These are phyloP conservation scores for Cyrtonyx montezumae DNA, from an alignment of 2,113 vertebrate genomes.

Conservation along the genomic window DNA sequence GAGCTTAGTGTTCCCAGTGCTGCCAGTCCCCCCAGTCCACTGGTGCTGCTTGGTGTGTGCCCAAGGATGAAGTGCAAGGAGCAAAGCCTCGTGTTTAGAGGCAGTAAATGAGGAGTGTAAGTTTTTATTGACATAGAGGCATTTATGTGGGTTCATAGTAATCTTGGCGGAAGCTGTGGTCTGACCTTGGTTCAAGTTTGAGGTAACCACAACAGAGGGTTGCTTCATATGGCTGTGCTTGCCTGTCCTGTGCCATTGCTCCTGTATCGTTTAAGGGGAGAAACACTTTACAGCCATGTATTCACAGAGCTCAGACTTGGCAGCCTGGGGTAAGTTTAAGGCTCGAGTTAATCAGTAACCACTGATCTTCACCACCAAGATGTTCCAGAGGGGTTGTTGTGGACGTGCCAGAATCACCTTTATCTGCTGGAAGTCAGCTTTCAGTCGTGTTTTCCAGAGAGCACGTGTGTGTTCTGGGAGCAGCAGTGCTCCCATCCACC, in stretches of 20 bases:
- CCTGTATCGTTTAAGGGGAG: not conserved
- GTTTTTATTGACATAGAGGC: slow-evolving; percentile 28
- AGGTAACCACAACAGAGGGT: slow-evolving; percentile 11
- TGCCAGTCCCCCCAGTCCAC: not conserved
- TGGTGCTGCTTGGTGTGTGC: not conserved
- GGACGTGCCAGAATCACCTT: rapidly evolving
- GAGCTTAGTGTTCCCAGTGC: rapidly evolving
- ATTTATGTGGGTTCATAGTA: slow-evolving; percentile 34
- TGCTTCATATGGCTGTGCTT: not conserved
- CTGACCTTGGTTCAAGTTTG: slow-evolving; percentile 19
- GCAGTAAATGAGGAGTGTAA: not conserved
- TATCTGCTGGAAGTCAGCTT: not conserved
- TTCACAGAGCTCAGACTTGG: not conserved
- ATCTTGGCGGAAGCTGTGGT: not conserved
- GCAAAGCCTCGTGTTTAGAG: not conserved
- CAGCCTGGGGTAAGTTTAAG: not conserved
- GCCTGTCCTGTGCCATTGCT: not conserved
- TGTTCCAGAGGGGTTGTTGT: not conserved
- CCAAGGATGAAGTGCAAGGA: not conserved
- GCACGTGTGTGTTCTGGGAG: rapidly evolving
- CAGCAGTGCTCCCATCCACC: rapidly evolving
- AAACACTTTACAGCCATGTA: rapidly evolving
- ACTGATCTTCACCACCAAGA: rapidly evolving
- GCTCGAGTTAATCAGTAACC: slow-evolving; percentile 11
- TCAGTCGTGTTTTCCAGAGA: not conserved